Percentiles rank a stretch among this genome's conserved stretches.
Conservation (phyloP, 2,888 invertebrate genomes). For the Mamestra brassicae region DNA sequence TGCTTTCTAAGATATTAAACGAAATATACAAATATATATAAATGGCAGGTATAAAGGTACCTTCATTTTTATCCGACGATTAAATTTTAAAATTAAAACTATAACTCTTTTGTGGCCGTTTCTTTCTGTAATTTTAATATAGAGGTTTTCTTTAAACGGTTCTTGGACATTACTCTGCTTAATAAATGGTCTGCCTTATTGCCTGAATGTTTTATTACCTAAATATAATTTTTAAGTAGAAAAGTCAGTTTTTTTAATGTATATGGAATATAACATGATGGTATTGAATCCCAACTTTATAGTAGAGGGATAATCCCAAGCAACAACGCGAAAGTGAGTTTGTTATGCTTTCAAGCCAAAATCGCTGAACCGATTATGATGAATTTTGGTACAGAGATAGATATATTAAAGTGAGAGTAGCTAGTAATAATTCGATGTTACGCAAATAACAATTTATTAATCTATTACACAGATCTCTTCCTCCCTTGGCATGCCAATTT, state of each 20-base stretch:
- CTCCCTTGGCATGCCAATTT: conserved; percentile 5
- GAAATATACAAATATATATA: no score
- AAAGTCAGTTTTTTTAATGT: not conserved
- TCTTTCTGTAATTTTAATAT: no score
- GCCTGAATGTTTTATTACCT: conserved; percentile 4
- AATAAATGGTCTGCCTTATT: conserved; percentile 15
- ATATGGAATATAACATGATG: not conserved
- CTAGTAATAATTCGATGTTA: not conserved
- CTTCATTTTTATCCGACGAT: conserved; percentile 14
- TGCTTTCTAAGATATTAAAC: conserved; percentile 7
- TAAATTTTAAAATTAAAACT: conserved; percentile 44
- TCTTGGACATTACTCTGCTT: conserved; percentile 20
- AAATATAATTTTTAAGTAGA: not conserved
- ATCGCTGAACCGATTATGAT: no score
- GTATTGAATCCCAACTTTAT: not conserved
- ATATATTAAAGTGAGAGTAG: not conserved
- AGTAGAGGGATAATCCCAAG: no score
- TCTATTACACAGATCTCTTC: not conserved
- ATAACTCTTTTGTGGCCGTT: conserved; percentile 31
- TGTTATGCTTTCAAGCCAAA: no score
- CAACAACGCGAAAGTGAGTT: no score
- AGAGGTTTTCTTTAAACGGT: not conserved
- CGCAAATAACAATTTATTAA: not conserved
- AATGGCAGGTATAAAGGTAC: not conserved
- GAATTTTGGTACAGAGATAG: no score